Base-by-base conservation (phyloP, 1,140 invertebrate species). In the Monomorium pharaonis region DNA sequence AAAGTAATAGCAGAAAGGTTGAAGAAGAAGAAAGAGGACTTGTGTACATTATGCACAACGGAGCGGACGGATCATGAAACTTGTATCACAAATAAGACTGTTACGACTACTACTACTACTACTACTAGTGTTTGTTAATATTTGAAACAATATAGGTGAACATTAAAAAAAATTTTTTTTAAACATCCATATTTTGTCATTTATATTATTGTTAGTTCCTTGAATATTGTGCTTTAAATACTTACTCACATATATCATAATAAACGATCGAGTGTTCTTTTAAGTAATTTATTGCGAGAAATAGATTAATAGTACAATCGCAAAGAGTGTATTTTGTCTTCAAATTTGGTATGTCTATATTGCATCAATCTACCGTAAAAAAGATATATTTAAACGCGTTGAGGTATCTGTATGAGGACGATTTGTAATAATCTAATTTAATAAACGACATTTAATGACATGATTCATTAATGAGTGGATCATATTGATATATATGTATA, bases 391-490 rank as follows among this genome's bases (percentile, higher is more conserved):
- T 54, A 21, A n/a, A 9, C 18, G 7, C 3, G n/a, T 60, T 16
- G 12, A 60, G 0, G 30, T 6, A 30, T 62, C 37, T 37, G 18
- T 0, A 21, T 37, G 7, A 37, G 18, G 14, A 37, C 4, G 3
- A 21, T 37, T 33, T 9, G 70, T 56, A 51, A 51, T 42, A 58
- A 75, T 75, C 27, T 16, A 54, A 2, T 75, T 89, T 47, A 2
- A 37, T 75, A 75, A 86, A 85, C 21, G 54, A 62, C 47, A 77
- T 54, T 89, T 67, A 89, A 93, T 92, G 92, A 93, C 91, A 88
- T 91, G 91, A 93, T 91, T 94, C 92, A 91, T 90, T 81, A 88
- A 85, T 83, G 86, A 80, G 84, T 86, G 87, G 90, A 88, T 91
- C 44, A n/a, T 1, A 3, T 88, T 78, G 21, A 51, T 14, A 72